Percentiles rank a stretch among this genome's conserved stretches.
Evolutionary conservation across 2,113 vertebrate species (phyloP).

Genomic region (Corythornis cristatus): DNA sequence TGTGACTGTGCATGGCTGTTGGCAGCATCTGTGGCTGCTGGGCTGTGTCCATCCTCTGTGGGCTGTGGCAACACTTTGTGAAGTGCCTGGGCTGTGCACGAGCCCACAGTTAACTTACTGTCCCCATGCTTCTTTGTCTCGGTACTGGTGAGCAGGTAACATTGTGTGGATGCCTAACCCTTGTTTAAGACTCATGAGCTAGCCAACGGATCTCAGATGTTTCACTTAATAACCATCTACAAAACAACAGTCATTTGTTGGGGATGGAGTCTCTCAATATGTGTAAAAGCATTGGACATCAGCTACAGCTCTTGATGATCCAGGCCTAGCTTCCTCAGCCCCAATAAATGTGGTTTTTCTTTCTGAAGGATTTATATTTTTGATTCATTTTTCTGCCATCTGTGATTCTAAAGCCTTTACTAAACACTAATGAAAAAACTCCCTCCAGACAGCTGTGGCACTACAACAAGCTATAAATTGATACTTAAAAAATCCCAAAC

Average conservation of each 20-base stretch:
- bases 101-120: neutral
- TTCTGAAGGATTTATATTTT: neutral
- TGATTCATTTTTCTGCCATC: neutral
- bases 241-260: neutral
- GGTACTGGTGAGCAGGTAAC: neutral
- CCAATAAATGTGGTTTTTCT: neutral
- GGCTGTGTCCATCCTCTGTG: fast-evolving
- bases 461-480: neutral
- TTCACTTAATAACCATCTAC: neutral
- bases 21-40: too few species aligned
- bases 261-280: neutral
- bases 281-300: neutral
- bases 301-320: neutral
- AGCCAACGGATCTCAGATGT: neutral
- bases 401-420: neutral
- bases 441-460: neutral
- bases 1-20: fast-evolving
- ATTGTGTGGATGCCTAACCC: too few species aligned
- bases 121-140: fast-evolving
- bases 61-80: fast-evolving
- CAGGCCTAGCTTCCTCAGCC: neutral
- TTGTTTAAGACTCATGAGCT: neutral
- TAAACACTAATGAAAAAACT: neutral
- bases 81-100: too few species aligned
- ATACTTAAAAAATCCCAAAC: neutral